Base-by-base conservation (phyloP, 1,140 invertebrate species). In the Bacillus rossius region DNA sequence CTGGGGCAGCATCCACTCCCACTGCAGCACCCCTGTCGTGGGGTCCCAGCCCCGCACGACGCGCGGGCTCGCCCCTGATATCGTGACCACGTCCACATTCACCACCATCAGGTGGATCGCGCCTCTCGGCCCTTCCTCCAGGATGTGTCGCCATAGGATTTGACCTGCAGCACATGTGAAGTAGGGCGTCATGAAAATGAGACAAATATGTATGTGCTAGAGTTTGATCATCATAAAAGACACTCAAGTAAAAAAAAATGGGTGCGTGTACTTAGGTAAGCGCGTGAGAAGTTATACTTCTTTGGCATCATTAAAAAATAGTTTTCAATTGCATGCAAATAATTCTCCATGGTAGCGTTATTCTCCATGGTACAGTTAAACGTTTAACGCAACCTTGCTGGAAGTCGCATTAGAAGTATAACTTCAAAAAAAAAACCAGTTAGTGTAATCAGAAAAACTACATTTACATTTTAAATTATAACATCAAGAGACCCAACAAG, bases 111-210 rank as follows among this genome's bases (percentile, higher is more conserved):
- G 67, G 65, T 83, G 74, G 55, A 85, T 78, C 65, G 83, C 79
- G 48, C 80, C 76, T 29, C 81, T 68, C 22, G 80, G 75, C 62
- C 77, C 79, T 61, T 75, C 74, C 69, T 93, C 90, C 42, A 93
- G 77, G 25, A 92, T 77, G 74, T 91, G 84, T 54, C 91, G 79
- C 89, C 91, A 94, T 64, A 89, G 71, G 64, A 93, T 82, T 67
- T 89, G 82, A 54, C 88, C 85, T 87, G 61, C 48, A 58, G 60
- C 45, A 54, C 23, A 47, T 59, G 55, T 20, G 26, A 8, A 7
- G 22, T 14, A 3, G 20, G 10, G 3, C 20, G 5, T 22, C 7
- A 5, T 45, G 16, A 45, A 19, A 19, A 45, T 17, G 3, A 3
- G 14, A 7, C 42, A 45, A 17, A 45, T 4, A 8, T 8, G 42